A percentile compares a stretch with the other conserved stretches of the same genome.
Conservation (phyloP, 2,797 vertebrate genomes). For the Gephyroberyx darwinii region DNA sequence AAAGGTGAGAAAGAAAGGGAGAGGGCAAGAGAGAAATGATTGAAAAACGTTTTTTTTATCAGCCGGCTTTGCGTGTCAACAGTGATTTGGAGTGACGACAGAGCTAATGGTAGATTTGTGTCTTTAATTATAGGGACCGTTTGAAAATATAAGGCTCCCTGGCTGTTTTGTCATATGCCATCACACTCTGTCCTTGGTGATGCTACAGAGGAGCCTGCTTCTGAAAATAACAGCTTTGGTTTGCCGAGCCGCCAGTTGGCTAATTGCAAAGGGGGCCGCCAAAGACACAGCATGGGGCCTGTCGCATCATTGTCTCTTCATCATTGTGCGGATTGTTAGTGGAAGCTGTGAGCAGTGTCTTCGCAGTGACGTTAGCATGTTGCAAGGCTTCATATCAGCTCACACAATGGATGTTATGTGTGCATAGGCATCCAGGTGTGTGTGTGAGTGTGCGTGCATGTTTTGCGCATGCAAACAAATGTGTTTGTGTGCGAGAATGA, state of each 20-base stretch:
- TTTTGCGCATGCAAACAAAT: background rate
- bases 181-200: constrained; percentile 61
- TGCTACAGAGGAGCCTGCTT: constrained; percentile 47
- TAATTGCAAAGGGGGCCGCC: constrained; percentile 60
- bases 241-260: constrained; percentile 66
- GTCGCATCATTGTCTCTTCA: constrained; percentile 54
- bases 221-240: constrained; percentile 60
- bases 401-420: constrained; percentile 3
- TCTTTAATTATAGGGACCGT: constrained; percentile 66
- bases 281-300: constrained; percentile 58
- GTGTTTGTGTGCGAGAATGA: constrained; percentile 30
- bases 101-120: constrained; percentile 55
- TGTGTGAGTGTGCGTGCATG: background rate
- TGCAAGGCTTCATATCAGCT: constrained; percentile 19
- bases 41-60: constrained; percentile 5
- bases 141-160: constrained; percentile 48
- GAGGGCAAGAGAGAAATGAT: constrained; percentile 2
- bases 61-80: constrained; percentile 24
- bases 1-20: constrained; percentile 3
- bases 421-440: background rate
- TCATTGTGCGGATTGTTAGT: constrained; percentile 47
- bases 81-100: constrained; percentile 37
- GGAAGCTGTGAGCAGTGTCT: constrained; percentile 42
- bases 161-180: constrained; percentile 67
- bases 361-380: constrained; percentile 15